These are phyloP conservation scores for Caradrina kadenii DNA, from an alignment of 2,888 invertebrate species.

Conservation along the genomic window DNA sequence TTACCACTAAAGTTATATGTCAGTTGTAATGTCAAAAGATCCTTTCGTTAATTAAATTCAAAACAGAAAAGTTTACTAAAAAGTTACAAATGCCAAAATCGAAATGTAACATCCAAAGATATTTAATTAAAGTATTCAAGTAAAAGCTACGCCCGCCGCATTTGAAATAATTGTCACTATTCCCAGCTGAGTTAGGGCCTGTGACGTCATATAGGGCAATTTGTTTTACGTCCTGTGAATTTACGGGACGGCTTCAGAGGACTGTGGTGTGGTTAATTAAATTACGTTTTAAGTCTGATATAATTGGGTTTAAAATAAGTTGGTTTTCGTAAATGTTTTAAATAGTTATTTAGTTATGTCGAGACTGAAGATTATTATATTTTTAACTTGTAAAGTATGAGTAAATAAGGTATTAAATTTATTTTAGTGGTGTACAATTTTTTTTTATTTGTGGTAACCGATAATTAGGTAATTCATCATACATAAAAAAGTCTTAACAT, in stretches of 20 bases:
- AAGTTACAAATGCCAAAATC: neutral
- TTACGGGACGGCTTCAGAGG: constrained; percentile 20
- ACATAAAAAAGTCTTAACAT: no score
- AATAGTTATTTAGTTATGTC: neutral
- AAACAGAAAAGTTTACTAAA: neutral
- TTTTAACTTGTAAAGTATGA: no score
- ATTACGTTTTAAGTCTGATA: constrained; percentile 7
- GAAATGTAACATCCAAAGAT: constrained; percentile 1
- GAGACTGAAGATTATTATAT: no score
- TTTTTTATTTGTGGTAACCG: no score
- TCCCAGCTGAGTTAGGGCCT: constrained; percentile 16
- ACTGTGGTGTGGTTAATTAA: constrained; percentile 17
- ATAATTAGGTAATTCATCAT: no score
- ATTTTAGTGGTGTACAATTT: no score
- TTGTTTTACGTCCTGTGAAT: constrained; percentile 37
- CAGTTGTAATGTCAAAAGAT: neutral
- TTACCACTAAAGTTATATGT: neutral
- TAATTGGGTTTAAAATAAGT: neutral
- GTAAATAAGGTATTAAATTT: no score
- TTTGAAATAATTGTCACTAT: constrained; percentile 38
- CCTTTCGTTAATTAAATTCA: neutral
- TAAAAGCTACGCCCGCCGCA: neutral
- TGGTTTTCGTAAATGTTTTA: neutral
- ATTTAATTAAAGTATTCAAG: constrained; percentile 32
- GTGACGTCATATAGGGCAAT: constrained; percentile 32